Conservation (phyloP, 2,797 vertebrate genomes). For the Semotilus atromaculatus region DNA sequence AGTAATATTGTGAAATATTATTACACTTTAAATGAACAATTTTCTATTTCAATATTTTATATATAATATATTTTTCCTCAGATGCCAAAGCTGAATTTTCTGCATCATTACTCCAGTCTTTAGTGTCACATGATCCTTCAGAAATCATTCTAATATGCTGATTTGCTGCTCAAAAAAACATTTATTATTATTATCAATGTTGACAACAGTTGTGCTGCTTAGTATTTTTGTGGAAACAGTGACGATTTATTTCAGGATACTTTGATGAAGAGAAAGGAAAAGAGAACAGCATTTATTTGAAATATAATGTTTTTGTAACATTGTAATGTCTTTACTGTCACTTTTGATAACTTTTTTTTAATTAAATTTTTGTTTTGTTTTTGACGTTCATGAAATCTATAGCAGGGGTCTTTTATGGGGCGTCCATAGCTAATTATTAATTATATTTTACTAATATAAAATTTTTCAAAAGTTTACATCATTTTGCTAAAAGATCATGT, state of each 20-base stretch:
- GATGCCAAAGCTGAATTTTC: not conserved
- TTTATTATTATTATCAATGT: not conserved
- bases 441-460: not conserved
- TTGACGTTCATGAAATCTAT: not conserved
- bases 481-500: not conserved
- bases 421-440: not conserved
- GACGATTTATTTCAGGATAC: not conserved
- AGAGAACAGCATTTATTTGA: too few species aligned
- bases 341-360: not conserved
- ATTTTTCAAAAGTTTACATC: not conserved
- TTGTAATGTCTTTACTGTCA: not conserved
- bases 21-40: not conserved
- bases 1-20: not conserved
- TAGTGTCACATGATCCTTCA: not conserved
- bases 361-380: not conserved
- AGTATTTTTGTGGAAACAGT: not conserved
- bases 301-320: not conserved
- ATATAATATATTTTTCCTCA: not conserved
- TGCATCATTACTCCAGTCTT: not conserved
- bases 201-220: not conserved
- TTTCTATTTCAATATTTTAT: not conserved
- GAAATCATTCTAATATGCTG: not conserved
- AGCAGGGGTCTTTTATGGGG: not conserved
- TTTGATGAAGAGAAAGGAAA: too few species aligned
- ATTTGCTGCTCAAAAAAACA: not conserved